Conservation (phyloP, 2,888 invertebrate genomes). For the Nowickia ferox region DNA sequence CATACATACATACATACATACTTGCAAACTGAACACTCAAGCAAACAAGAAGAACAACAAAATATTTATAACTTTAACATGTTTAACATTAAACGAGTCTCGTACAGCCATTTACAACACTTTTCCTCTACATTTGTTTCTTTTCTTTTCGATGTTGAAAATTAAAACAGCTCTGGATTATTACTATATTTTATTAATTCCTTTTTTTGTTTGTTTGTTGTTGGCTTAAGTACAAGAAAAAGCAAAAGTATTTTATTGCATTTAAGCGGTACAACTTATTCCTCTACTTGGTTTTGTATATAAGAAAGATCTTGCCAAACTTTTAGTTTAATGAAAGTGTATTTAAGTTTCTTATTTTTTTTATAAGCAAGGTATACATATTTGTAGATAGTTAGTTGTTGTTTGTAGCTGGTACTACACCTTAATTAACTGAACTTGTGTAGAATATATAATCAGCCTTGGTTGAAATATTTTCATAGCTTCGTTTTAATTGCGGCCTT, state of each 20-base stretch:
- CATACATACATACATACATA: neutral
- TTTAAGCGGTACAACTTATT: neutral
- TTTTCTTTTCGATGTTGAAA: neutral
- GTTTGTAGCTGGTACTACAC: constrained; percentile 11
- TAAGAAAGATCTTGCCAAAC: constrained; percentile 11
- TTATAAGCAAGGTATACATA: neutral
- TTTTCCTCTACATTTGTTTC: neutral
- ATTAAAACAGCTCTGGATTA: constrained; percentile 26
- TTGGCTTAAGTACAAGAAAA: constrained; percentile 18
- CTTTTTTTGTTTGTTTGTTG: neutral
- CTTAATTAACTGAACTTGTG: constrained; percentile 51
- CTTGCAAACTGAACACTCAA: constrained; percentile 29
- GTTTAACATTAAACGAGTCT: neutral
- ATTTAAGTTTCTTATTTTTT: constrained; percentile 1
- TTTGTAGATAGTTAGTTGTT: neutral
- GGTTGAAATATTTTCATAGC: neutral
- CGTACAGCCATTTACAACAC: neutral
- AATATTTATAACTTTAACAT: constrained; percentile 37
- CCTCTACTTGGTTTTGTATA: neutral
- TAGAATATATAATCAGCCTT: constrained; percentile 57
- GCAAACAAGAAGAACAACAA: constrained; percentile 11
- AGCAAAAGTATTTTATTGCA: constrained; percentile 29
- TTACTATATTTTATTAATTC: neutral
- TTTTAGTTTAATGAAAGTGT: constrained; percentile 36
- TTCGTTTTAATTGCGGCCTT: neutral